A percentile compares a stretch with the other conserved stretches of the same genome.
Evolutionary conservation across 64 coral and sea anemone genomes (phyloP).

Genomic region (Astreopora myriophthalma): DNA sequence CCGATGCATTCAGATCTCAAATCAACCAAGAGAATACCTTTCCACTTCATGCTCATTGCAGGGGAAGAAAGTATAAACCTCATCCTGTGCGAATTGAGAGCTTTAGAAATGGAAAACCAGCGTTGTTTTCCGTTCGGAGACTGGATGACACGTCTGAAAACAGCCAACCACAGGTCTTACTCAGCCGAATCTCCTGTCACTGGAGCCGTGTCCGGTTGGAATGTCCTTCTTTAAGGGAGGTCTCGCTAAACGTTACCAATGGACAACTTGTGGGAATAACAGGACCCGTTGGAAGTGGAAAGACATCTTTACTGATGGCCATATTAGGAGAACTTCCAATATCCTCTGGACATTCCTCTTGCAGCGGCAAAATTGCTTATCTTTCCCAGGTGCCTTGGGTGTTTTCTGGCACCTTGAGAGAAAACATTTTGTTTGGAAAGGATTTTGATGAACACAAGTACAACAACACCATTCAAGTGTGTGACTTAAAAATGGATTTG

Average conservation of each 20-base stretch:
- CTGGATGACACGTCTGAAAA: no score
- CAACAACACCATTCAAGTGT: constrained; percentile 4
- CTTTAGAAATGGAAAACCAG: no score
- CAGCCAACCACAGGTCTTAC: no score
- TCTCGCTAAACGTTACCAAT: not conserved
- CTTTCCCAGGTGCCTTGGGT: constrained; percentile 57
- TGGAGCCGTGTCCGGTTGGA: no score
- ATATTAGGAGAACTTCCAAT: constrained; percentile 57
- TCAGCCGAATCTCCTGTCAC: no score
- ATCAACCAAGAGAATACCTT: no score
- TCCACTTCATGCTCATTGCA: no score
- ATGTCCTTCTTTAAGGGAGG: not conserved
- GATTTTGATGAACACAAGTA: constrained; percentile 21
- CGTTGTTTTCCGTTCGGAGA: no score
- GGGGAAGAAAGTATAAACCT: no score
- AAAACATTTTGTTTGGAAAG: constrained; percentile 57
- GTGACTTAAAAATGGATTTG: constrained; percentile 59
- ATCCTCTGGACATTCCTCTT: not conserved
- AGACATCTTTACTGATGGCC: constrained; percentile 54
- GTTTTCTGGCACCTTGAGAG: constrained; percentile 56
- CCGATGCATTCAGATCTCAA: no score
- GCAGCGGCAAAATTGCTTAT: constrained; percentile 34
- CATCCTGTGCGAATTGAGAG: no score
- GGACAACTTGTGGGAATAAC: constrained; percentile 51
- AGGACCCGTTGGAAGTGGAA: constrained; percentile 70